A percentile compares a stretch with the other conserved stretches of the same genome.
Conservation (phyloP, 2,888 invertebrate species). For the Falcaria lacertinaria region DNA sequence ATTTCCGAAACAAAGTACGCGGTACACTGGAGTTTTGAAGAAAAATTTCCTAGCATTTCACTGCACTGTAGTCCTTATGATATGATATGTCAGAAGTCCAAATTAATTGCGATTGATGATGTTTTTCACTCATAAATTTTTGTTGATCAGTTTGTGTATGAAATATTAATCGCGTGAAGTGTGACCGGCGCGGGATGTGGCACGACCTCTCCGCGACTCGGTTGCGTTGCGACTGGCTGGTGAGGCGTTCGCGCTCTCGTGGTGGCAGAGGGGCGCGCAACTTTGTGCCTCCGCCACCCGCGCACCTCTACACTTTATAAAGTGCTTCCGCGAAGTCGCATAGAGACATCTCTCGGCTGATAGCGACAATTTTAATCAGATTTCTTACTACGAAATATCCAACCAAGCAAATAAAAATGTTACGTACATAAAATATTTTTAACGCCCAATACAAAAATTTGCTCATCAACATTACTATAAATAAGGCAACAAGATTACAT, state of each 20-base stretch:
- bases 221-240: constrained; percentile 70
- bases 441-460: too few relatives aligned
- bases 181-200: constrained; percentile 46
- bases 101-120: constrained; percentile 22
- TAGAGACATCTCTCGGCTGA: constrained; percentile 57
- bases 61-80: constrained; percentile 61
- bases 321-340: constrained; percentile 26
- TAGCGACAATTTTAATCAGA: constrained; percentile 30
- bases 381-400: too few relatives aligned
- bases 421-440: not conserved
- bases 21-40: constrained; percentile 61
- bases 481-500: too few relatives aligned
- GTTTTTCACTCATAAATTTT: constrained; percentile 49
- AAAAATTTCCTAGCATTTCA: constrained; percentile 75
- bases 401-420: not conserved
- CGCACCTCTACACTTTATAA: constrained; percentile 47
- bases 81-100: constrained; percentile 34
- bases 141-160: constrained; percentile 59
- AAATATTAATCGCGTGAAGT: constrained; percentile 70
- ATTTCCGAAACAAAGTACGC: constrained; percentile 78
- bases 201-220: constrained; percentile 62
- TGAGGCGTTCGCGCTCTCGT: constrained; percentile 60
- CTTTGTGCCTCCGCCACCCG: constrained; percentile 46
- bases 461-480: too few relatives aligned
- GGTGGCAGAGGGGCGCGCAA: constrained; percentile 69